Evolutionary conservation across 2,888 invertebrate species (phyloP).

Genomic region (Philaethria dido): DNA sequence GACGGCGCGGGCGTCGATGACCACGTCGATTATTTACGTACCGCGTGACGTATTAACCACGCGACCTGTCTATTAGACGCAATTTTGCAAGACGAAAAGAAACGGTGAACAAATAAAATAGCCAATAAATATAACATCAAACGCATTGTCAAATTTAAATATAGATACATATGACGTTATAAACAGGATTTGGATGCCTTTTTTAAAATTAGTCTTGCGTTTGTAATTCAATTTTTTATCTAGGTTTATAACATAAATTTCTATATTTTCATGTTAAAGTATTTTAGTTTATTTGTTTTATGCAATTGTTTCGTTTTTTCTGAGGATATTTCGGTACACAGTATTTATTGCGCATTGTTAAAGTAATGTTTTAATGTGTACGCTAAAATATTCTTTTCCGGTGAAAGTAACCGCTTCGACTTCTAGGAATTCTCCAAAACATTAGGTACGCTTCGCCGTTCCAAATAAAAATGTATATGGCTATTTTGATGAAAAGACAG

Average conservation of each 20-base stretch:
- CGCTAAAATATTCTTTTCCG: slow-evolving; percentile 11
- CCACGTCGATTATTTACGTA: slow-evolving; percentile 50
- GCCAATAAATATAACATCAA: slow-evolving; percentile 44
- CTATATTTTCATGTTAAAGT: neutral
- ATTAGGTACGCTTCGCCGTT: slow-evolving; percentile 2
- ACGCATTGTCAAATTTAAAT: slow-evolving; percentile 37
- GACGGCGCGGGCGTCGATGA: slow-evolving; percentile 45
- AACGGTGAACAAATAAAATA: slow-evolving; percentile 33
- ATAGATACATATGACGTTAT: neutral
- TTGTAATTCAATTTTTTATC: neutral
- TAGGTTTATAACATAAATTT: neutral
- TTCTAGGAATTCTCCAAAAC: slow-evolving; percentile 10
- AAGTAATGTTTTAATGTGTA: neutral
- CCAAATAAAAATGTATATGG: neutral
- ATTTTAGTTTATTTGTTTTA: no score
- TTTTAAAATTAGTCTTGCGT: neutral
- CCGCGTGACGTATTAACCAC: slow-evolving; percentile 48
- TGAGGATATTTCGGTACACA: neutral
- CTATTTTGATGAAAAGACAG: neutral
- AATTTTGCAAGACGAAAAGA: slow-evolving; percentile 32
- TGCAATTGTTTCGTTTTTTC: neutral
- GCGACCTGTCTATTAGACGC: slow-evolving; percentile 36
- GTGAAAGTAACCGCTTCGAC: slow-evolving; percentile 14
- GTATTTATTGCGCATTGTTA: slow-evolving; percentile 11
- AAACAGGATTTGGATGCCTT: neutral